Percentiles rank a stretch among this genome's conserved stretches.
These are phyloP conservation scores for Cliona cf. orientalis DNA, from an alignment of 37 sponge, comb jelly and placozoan species.

Conservation along the genomic window DNA sequence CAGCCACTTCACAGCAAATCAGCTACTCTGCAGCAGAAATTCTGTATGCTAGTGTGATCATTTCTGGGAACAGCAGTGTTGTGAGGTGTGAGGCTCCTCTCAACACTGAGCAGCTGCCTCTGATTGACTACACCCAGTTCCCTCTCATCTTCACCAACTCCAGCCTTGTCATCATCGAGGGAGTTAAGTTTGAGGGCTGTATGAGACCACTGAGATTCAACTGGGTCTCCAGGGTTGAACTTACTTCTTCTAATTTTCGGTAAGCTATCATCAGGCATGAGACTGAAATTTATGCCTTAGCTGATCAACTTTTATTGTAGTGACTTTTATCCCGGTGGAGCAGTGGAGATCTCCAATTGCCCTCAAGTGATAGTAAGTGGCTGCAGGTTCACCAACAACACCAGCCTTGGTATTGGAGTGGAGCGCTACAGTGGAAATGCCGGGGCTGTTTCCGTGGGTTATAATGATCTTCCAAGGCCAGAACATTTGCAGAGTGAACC, in stretches of 20 bases:
- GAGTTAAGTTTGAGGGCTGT: not conserved
- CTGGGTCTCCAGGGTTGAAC: not conserved
- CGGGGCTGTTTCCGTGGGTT: slow-evolving; percentile 22
- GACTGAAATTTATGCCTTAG: not conserved
- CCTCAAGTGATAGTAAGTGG: not conserved
- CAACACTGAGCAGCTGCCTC: not conserved
- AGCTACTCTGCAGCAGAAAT: too few species aligned
- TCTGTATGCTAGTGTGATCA: not conserved
- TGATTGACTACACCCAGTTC: not conserved
- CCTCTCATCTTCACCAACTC: not conserved
- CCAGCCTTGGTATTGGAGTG: slow-evolving; percentile 4
- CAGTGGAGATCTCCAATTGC: slow-evolving; percentile 22
- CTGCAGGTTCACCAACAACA: slow-evolving; percentile 15
- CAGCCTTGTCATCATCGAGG: slow-evolving; percentile 3
- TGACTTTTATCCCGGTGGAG: slow-evolving; percentile 23
- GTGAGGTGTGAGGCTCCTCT: not conserved
- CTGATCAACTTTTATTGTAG: not conserved
- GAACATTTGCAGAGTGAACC: not conserved
- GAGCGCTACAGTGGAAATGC: slow-evolving; percentile 25
- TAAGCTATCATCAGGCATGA: not conserved
- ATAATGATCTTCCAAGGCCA: not conserved
- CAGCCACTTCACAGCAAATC: too few species aligned
- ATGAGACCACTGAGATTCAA: slow-evolving; percentile 1
- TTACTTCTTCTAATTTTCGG: slow-evolving; percentile 5
- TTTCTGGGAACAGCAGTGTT: not conserved